phyloP scores from a whole-genome alignment of 2,888 invertebrate genomes.

The Gortyna flavago region DNA sequence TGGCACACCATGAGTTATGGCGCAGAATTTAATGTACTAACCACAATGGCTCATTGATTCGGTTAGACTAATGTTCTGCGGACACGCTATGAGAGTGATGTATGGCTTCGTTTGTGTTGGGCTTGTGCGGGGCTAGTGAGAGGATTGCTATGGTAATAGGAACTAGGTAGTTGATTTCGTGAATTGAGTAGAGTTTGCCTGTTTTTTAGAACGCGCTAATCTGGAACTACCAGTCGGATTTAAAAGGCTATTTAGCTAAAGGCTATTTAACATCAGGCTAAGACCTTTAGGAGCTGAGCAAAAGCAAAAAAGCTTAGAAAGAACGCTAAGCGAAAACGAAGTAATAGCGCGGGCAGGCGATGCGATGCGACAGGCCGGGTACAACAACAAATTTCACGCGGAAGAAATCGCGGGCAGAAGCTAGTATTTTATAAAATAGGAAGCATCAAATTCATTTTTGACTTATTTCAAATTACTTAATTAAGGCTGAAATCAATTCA shows the following conservation, averaged over 20 bases:
- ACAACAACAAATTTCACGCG: too few species aligned
- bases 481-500: too few species aligned
- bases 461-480: too few species aligned
- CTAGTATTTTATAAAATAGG: too few species aligned
- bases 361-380: too few species aligned
- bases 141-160: slow-evolving; percentile 32
- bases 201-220: too few species aligned
- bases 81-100: slow-evolving; percentile 73
- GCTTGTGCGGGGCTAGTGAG: slow-evolving; percentile 33
- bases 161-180: slow-evolving; percentile 33
- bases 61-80: slow-evolving; percentile 75
- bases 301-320: not conserved
- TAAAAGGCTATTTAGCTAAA: not conserved
- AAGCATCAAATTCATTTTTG: too few species aligned
- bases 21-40: slow-evolving; percentile 79
- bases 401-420: too few species aligned
- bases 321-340: not conserved
- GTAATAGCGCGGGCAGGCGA: too few species aligned
- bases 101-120: slow-evolving; percentile 61
- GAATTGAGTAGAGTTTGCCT: not conserved
- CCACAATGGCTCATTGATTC: slow-evolving; percentile 81
- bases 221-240: too few species aligned
- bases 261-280: not conserved
- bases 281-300: not conserved
- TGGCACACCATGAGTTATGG: slow-evolving; percentile 77